Conservation (phyloP, 2,888 invertebrate genomes). For the Heteromurus nitidus region DNA sequence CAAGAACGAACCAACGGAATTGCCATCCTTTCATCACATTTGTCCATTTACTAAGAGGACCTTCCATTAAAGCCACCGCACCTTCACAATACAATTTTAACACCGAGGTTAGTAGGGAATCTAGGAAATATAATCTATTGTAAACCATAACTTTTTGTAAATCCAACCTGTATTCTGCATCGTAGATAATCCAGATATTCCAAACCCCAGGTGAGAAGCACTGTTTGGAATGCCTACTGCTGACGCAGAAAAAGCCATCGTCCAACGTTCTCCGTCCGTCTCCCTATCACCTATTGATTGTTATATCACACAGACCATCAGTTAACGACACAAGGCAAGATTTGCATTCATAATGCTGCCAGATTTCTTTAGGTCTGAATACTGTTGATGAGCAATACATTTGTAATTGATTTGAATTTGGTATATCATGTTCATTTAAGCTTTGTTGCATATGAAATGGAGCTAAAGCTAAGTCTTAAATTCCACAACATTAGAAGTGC, state of each 20-base stretch:
- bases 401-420: too few species aligned
- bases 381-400: too few species aligned
- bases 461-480: too few species aligned
- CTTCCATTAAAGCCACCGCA: constrained; percentile 82
- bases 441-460: too few species aligned
- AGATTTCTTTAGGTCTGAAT: too few species aligned
- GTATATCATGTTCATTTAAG: too few species aligned
- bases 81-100: background rate
- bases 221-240: constrained; percentile 29
- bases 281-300: too few species aligned
- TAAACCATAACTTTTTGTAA: background rate
- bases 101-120: background rate
- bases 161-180: constrained; percentile 24
- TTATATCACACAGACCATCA: too few species aligned
- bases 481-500: too few species aligned
- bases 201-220: constrained; percentile 36
- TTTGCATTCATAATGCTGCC: too few species aligned
- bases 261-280: too few species aligned
- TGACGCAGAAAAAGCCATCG: constrained; percentile 37
- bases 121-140: background rate
- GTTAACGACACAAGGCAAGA: too few species aligned
- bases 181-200: constrained; percentile 14
- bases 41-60: constrained; percentile 96
- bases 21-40: constrained; percentile 99
- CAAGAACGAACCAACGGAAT: constrained; percentile 98